Evolutionary conservation across 2,797 vertebrate genomes (phyloP), one percentile per base, ranked within the genome.

Genomic region (Gorsachius magnificus): DNA sequence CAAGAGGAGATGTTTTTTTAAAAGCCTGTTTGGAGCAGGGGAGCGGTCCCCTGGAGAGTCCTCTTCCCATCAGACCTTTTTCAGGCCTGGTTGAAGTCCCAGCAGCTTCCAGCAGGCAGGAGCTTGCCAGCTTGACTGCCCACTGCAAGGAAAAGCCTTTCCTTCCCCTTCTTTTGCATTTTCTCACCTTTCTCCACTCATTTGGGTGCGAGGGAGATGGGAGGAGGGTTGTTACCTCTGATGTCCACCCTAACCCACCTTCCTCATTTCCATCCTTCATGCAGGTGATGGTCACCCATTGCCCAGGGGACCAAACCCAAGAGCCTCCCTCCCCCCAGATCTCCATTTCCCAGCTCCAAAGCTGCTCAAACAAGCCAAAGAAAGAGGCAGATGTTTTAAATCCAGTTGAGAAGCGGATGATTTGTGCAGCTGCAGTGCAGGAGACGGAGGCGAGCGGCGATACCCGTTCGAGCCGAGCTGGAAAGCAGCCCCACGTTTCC

Each of bases 151-250:
- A 33, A 69, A 95, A 91, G 4, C 19, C 6, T 92, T 81, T 66
- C 21, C 56, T 80, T 70, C 53, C 17, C 24, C 1, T 76, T 56
- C 21, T 79, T 72, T 33, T 35, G n/a, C 11, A 21, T 66, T 53
- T 71, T 31, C 65, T 36, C 38, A 24, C 36, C 26, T 72, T 82
- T 24, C 33, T 77, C 14, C 50, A 28, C 53, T 53, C 2, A 0
- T 64, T 33, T 36, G 16, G 24, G 28, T 0, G 0, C 0, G 1
- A 69, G 18, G 14, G 16, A 38, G n/a, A 4, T 14, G 48, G 54
- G 29, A 93, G n/a, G 31, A 83, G 41, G 5, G 16, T 5, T 65
- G 21, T 61, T 31, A 20, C 12, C 43, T 43, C 51, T 21, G 18
- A 33, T 3, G 3, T 31, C 54, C 45, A 7, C n/a, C 36, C 28